phyloP scores from a whole-genome alignment of 1,140 invertebrate species.

The Cherax destructor region DNA sequence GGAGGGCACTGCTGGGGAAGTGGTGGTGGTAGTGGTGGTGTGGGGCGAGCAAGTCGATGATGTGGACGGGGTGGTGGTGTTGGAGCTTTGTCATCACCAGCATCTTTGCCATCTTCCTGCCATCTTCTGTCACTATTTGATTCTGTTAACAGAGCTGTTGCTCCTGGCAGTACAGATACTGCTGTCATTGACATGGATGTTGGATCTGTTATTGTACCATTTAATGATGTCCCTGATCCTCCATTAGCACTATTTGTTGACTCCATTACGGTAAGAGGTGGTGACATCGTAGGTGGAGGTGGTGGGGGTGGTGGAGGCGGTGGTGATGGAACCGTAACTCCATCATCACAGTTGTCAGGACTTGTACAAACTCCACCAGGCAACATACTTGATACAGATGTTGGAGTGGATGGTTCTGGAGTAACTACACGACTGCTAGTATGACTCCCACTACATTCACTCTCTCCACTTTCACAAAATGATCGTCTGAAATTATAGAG shows the following conservation, averaged over 20 bases:
- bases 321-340: neutral
- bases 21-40: slow-evolving; percentile 58
- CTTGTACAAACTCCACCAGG: slow-evolving; percentile 17
- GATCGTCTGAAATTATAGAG: slow-evolving; percentile 28
- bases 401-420: slow-evolving; percentile 54
- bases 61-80: slow-evolving; percentile 63
- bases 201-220: neutral
- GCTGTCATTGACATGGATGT: neutral
- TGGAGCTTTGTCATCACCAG: slow-evolving; percentile 50
- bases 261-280: neutral
- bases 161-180: neutral
- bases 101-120: slow-evolving; percentile 28
- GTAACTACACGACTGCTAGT: slow-evolving; percentile 58
- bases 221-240: neutral
- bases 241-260: neutral
- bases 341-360: slow-evolving; percentile 39
- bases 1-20: slow-evolving; percentile 62
- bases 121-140: slow-evolving; percentile 27
- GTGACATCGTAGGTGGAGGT: slow-evolving; percentile 20
- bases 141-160: neutral
- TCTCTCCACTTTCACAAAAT: slow-evolving; percentile 55
- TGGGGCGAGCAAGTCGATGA: slow-evolving; percentile 48
- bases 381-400: slow-evolving; percentile 3
- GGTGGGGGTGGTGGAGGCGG: slow-evolving; percentile 37
- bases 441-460: slow-evolving; percentile 53